Base-by-base conservation (phyloP, 2,797 vertebrate genomes). In the Crenichthys baileyi region DNA sequence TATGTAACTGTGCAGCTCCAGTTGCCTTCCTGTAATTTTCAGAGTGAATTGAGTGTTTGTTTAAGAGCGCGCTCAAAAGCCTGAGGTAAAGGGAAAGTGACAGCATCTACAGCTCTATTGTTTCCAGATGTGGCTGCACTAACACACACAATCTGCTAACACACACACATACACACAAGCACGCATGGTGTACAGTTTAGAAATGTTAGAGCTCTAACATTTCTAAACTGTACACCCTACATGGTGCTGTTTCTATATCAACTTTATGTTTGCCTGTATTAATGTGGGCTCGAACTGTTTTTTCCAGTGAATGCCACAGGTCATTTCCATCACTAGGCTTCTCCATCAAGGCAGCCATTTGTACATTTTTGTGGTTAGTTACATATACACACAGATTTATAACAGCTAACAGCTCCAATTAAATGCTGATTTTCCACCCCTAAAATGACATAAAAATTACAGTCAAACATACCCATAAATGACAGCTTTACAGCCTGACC, bases 21-120 rank as follows among this genome's bases (percentile, higher is more conserved):
- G 91, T 93, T 93, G 90, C 87, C 83, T 94, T 93, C 93, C 93
- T 92, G 91, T 92, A 94, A 95, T 94, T 92, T 93, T 93, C 83
- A 86, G 84, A 89, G 90, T 91, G 92, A 93, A 93, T 90, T 94
- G 90, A 93, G 84, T 94, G 94, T 95, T 94, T 94, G 91, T 94
- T 94, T 95, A 93, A 94, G 91, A 90, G 86, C 82, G 86, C 78
- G 80, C 82, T 94, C 87, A 87, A 89, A 92, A 76, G 78, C 89
- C 90, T 85, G 92, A 94, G 89, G 89, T 90, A 91, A 89, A 92
- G 87, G 79, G 87, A 94, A 94, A 92, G 93, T 94, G 94, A 95
- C 93, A 94, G 93, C 91, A 92, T 93, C 89, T 79, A 86, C 90
- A 24, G 55, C 87, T 85, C 87, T 89, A 95, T 93, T 91, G 90